phyloP scores from a whole-genome alignment of 92 coral and sea anemone genomes.

The Phenganax subtilis region DNA sequence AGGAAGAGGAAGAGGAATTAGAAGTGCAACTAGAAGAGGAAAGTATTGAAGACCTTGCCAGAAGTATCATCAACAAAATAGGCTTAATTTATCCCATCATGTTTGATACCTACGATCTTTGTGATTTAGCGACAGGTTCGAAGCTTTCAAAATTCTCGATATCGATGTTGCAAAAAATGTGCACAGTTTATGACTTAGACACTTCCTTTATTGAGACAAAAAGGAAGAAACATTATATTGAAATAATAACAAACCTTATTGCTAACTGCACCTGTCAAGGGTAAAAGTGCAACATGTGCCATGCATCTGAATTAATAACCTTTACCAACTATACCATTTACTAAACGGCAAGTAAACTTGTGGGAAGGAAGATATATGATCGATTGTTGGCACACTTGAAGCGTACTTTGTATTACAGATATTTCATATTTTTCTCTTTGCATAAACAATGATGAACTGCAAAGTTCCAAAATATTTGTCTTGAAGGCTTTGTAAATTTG shows the following conservation, averaged over 20 bases:
- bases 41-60: slow-evolving; percentile 39
- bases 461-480: no score
- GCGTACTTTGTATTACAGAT: slow-evolving; percentile 2
- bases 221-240: slow-evolving; percentile 59
- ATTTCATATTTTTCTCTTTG: neutral
- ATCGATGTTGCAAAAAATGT: slow-evolving; percentile 53
- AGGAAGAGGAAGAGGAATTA: slow-evolving; percentile 26
- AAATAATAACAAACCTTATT: slow-evolving; percentile 40
- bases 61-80: slow-evolving; percentile 38
- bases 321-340: neutral
- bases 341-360: neutral
- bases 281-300: neutral
- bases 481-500: no score
- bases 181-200: slow-evolving; percentile 51
- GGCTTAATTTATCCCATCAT: slow-evolving; percentile 49
- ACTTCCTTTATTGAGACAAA: slow-evolving; percentile 40
- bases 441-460: no score
- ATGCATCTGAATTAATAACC: neutral
- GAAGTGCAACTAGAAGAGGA: slow-evolving; percentile 37
- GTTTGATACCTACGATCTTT: slow-evolving; percentile 43
- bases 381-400: slow-evolving; percentile 1
- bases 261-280: slow-evolving; percentile 43
- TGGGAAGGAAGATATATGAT: neutral
- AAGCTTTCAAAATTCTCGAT: slow-evolving; percentile 52
- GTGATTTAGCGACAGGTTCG: slow-evolving; percentile 40